These are phyloP conservation scores for Calycopis cecrops DNA, from an alignment of 1,140 invertebrate species.

Conservation along the genomic window DNA sequence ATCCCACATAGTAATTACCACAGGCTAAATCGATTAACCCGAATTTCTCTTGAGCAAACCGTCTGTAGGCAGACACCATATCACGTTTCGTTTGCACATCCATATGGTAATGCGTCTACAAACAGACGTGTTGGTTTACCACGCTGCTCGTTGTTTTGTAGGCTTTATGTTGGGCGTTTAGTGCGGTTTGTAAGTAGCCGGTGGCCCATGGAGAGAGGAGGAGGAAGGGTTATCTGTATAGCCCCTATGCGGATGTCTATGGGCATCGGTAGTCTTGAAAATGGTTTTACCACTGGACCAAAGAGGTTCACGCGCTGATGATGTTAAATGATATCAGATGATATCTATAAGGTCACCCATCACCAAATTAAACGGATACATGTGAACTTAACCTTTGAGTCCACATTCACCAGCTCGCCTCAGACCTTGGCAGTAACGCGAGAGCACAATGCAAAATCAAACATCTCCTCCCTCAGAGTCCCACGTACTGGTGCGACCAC, in stretches of 20 bases:
- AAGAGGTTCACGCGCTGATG: too few species aligned
- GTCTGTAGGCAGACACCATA: slow-evolving; percentile 11
- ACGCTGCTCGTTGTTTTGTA: too few species aligned
- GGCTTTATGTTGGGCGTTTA: too few species aligned
- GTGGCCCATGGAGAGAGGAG: too few species aligned
- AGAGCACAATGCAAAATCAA: slow-evolving; percentile 41
- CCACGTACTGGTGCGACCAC: slow-evolving; percentile 28
- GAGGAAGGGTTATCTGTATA: too few species aligned
- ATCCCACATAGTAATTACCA: slow-evolving; percentile 25
- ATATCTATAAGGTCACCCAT: background rate
- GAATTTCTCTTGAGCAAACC: slow-evolving; percentile 18
- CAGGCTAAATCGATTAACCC: slow-evolving; percentile 24
- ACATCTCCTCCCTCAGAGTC: slow-evolving; percentile 34
- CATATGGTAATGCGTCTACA: background rate
- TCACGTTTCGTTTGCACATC: slow-evolving; percentile 11
- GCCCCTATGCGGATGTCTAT: too few species aligned
- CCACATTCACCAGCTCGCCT: slow-evolving; percentile 26
- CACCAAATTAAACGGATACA: slow-evolving; percentile 16
- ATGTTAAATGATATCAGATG: too few species aligned
- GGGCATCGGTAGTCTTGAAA: too few species aligned
- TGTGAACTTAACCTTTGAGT: slow-evolving; percentile 41
- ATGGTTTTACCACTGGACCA: too few species aligned
- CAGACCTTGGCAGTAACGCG: slow-evolving; percentile 31
- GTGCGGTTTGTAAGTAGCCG: too few species aligned
- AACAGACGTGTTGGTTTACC: too few species aligned